Percentiles rank a stretch among this genome's conserved stretches.
phyloP scores from a whole-genome alignment of 2,888 invertebrate genomes.

The Hypomecis punctinalis region DNA sequence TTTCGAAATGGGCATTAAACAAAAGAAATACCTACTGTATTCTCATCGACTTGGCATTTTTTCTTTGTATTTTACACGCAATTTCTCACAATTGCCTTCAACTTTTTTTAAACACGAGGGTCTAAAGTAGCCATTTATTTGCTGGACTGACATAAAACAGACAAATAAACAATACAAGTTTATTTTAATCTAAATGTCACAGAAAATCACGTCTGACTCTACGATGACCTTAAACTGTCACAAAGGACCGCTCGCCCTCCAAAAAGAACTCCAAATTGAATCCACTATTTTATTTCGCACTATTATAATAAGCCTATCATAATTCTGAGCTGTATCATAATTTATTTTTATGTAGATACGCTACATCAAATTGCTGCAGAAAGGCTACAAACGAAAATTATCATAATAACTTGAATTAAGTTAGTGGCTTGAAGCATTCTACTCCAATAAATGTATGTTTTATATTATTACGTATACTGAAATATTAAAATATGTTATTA shows the following conservation, averaged over 20 bases:
- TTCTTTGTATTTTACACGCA: too few species aligned
- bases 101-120: too few species aligned
- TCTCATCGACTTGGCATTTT: too few species aligned
- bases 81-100: too few species aligned
- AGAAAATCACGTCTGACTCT: slow-evolving; percentile 13
- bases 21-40: too few species aligned
- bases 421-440: slow-evolving; percentile 1
- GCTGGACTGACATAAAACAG: too few species aligned
- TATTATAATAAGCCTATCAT: slow-evolving; percentile 20
- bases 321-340: slow-evolving; percentile 28
- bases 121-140: too few species aligned
- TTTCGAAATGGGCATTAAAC: too few species aligned
- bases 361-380: slow-evolving; percentile 20
- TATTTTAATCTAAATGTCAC: slow-evolving; percentile 6
- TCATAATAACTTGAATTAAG: slow-evolving; percentile 9
- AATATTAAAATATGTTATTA: too few species aligned
- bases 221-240: slow-evolving; percentile 4
- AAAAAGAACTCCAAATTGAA: slow-evolving; percentile 12
- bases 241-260: slow-evolving; percentile 11
- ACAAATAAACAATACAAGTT: background rate
- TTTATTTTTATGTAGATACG: slow-evolving; percentile 40
- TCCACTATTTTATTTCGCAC: slow-evolving; percentile 18
- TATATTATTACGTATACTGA: background rate
- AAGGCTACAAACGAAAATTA: slow-evolving; percentile 16
- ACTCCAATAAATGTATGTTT: background rate